These are phyloP conservation scores for Neodiprion fabricii DNA, from an alignment of 1,140 invertebrate genomes.

Conservation along the genomic window DNA sequence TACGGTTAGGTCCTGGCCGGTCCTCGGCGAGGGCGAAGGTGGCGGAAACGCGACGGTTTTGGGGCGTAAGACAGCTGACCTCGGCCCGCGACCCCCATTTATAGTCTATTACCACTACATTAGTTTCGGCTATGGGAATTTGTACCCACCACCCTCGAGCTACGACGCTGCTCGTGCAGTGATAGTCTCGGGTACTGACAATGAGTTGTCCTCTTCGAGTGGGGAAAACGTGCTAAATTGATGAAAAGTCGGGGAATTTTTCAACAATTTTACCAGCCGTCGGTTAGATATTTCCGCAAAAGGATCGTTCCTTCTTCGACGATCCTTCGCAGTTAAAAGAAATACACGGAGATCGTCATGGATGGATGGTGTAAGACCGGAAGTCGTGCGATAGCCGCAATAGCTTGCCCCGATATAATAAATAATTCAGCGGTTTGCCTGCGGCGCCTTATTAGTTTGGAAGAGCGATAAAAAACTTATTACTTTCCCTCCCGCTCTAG, in stretches of 20 bases:
- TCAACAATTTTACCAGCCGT: conserved; percentile 48
- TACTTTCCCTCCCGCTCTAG: conserved; percentile 49
- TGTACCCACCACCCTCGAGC: conserved; percentile 33
- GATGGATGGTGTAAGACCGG: neutral
- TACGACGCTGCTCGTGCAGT: neutral
- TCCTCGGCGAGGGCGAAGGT: conserved; percentile 54
- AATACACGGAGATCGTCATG: neutral
- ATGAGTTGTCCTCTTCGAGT: neutral
- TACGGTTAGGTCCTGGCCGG: conserved; percentile 45
- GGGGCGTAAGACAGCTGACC: conserved; percentile 60
- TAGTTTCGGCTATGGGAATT: conserved; percentile 58
- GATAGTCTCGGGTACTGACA: neutral
- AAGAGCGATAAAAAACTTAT: conserved; percentile 59
- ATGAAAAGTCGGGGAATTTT: conserved; percentile 56
- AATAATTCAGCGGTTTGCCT: conserved; percentile 11
- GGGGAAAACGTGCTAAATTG: conserved; percentile 16
- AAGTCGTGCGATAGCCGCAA: conserved; percentile 26
- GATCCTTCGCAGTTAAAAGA: too few relatives aligned
- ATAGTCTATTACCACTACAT: conserved; percentile 64
- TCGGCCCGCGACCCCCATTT: conserved; percentile 59
- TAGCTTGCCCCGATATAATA: conserved; percentile 21
- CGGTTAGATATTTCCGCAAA: neutral
- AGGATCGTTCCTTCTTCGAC: too few relatives aligned
- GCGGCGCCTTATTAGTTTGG: conserved; percentile 51
- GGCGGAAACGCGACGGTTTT: conserved; percentile 55